Conservation (phyloP, 2,888 invertebrate species). For the Eupsilia transversa region DNA sequence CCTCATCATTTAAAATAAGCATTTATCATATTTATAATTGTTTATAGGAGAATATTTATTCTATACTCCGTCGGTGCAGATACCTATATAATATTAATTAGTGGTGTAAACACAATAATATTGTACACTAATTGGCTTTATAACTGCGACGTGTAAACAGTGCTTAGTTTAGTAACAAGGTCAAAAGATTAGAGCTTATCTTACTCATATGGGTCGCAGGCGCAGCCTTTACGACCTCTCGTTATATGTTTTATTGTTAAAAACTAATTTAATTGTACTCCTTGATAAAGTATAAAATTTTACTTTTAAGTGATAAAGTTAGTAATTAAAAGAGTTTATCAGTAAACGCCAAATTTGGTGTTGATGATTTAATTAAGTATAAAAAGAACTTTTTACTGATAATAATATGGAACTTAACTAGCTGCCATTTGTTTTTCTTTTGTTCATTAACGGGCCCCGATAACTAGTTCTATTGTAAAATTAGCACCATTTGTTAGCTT, state of each 20-base stretch:
- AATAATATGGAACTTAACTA: conserved; percentile 35
- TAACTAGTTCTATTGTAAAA: conserved; percentile 51
- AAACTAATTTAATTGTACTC: conserved; percentile 54
- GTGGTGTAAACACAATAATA: conserved; percentile 62
- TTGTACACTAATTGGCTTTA: conserved; percentile 64
- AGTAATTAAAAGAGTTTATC: conserved; percentile 64
- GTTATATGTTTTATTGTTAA: conserved; percentile 63
- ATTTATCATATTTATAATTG: conserved; percentile 49
- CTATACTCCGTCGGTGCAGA: conserved; percentile 47
- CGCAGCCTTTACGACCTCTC: conserved; percentile 61
- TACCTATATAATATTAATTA: conserved; percentile 68
- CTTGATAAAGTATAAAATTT: conserved; percentile 50
- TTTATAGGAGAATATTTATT: conserved; percentile 44
- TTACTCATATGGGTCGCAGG: conserved; percentile 60
- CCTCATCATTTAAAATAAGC: conserved; percentile 44
- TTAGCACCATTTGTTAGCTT: conserved; percentile 18
- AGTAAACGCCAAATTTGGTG: conserved; percentile 65
- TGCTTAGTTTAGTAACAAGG: conserved; percentile 65
- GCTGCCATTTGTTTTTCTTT: conserved; percentile 40
- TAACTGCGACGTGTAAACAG: conserved; percentile 63
- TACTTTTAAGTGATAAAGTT: conserved; percentile 59
- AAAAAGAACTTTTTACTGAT: conserved; percentile 45
- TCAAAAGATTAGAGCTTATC: conserved; percentile 70
- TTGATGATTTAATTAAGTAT: conserved; percentile 58
- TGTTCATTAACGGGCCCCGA: conserved; percentile 47